Evolutionary conservation across 2,113 vertebrate species (phyloP).

Genomic region (Hydropotes inermis): DNA sequence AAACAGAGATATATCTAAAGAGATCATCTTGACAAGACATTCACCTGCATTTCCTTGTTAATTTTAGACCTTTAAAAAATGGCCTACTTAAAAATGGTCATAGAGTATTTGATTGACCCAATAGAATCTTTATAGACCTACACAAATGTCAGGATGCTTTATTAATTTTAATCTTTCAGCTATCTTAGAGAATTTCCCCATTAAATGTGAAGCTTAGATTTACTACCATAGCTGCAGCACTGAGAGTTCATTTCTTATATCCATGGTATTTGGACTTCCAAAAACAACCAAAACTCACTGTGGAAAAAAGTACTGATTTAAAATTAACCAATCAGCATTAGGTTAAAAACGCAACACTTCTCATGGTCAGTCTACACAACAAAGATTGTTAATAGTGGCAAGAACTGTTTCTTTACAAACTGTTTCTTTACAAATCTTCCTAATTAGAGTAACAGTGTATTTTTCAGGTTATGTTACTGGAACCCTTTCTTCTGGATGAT

Average conservation of each 20-base stretch:
- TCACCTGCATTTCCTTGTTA: constrained; percentile 24
- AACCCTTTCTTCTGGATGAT: not conserved
- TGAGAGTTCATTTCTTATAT: constrained; percentile 16
- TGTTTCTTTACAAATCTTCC: constrained; percentile 8
- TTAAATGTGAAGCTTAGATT: constrained; percentile 10
- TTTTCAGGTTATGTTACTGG: not conserved
- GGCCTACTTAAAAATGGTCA: constrained; percentile 1
- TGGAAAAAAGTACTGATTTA: not conserved
- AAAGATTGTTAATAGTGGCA: not conserved
- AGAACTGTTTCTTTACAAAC: not conserved
- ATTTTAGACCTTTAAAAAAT: constrained; percentile 25
- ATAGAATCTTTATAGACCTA: not conserved
- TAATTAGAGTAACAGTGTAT: not conserved
- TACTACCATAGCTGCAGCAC: not conserved
- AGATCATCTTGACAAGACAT: constrained; percentile 6
- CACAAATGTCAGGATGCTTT: constrained; percentile 1
- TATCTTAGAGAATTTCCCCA: not conserved
- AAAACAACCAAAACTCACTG: not conserved
- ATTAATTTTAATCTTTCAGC: constrained; percentile 29
- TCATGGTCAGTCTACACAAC: not conserved
- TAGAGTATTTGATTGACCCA: not conserved
- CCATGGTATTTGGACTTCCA: not conserved
- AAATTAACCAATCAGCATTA: not conserved
- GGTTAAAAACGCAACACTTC: constrained; percentile 13
- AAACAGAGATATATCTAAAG: not conserved